Evolutionary conservation across 2,888 invertebrate species (phyloP).

Genomic region (Chrysodeixis includens): DNA sequence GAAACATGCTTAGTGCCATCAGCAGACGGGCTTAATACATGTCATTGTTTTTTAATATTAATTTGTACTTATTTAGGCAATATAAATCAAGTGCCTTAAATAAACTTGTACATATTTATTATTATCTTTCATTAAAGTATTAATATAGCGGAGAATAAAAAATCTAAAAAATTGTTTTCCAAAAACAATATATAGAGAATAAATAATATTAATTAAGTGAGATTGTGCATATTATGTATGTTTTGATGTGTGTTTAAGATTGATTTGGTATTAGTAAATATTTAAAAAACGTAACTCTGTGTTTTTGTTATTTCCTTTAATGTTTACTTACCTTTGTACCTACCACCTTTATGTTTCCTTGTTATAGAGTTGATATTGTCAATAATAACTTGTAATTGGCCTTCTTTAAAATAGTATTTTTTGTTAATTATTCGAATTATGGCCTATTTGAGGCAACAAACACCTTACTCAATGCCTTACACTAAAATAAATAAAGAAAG

Average conservation of each 20-base stretch:
- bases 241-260: constrained; percentile 89
- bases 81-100: constrained; percentile 84
- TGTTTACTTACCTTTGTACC: constrained; percentile 7
- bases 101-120: constrained; percentile 86
- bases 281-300: constrained; percentile 77
- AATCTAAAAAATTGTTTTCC: constrained; percentile 85
- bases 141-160: constrained; percentile 77
- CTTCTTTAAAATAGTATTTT: neutral
- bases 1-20: constrained; percentile 87
- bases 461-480: too few species aligned
- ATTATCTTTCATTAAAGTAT: constrained; percentile 83
- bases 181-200: constrained; percentile 83
- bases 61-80: constrained; percentile 87
- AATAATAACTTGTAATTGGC: neutral
- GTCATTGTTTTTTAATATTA: constrained; percentile 80
- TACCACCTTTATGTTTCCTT: neutral
- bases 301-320: constrained; percentile 52
- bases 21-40: constrained; percentile 79
- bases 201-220: constrained; percentile 84
- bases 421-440: too few species aligned
- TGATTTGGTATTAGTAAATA: constrained; percentile 89
- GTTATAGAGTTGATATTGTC: neutral
- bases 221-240: constrained; percentile 89
- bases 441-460: too few species aligned
- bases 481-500: too few species aligned